Base-by-base conservation (phyloP, 2,888 invertebrate species). In the Theretra japonica region DNA sequence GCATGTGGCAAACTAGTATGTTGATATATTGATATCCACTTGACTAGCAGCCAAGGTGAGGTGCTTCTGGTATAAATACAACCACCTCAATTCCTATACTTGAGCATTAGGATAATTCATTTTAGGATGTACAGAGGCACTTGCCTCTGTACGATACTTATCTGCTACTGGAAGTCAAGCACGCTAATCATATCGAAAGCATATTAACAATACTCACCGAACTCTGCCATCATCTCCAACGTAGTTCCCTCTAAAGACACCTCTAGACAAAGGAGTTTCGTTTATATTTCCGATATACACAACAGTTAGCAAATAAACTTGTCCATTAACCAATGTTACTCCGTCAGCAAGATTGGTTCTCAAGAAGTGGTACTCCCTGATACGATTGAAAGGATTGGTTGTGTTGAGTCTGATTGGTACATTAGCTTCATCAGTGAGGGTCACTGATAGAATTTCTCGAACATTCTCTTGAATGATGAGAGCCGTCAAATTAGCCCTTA, bases 191-290 rank as follows among this genome's bases (percentile, higher is more conserved):
- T 8, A 56, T 15, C 68, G 68, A 17, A 53, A 65, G 41, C 11
- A 59, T 17, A 68, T 25, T 57, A 19, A 17, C 7, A 58, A 6
- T 70, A 75, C 93, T 90, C 75, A 94, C 94, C 88, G 91, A 28
- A 79, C 53, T 70, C 73, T 82, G 7, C 90, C 90, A 75, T 83
- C 80, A 17, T 75, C 76, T 21, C 86, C 91, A 30, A 56, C 85
- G 57, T 93, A 91, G 70, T 85, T 90, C 30, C 94, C 94, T 82
- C 94, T 87, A 58, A 94, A 94, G 2, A 94, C 88, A 5, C 94
- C 94, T 84, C 94, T 82, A 0, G 90, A 90, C 0, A 94, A 76
- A 15, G 94, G 94, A 17, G 93, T 92, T 74, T 92, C 93, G 75
- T 94, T 94, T 8, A 94, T 94, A 71, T 92, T 91, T 4, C 94